Evolutionary conservation across 2,797 vertebrate species (phyloP).

Genomic region (Arremon brunneinucha): DNA sequence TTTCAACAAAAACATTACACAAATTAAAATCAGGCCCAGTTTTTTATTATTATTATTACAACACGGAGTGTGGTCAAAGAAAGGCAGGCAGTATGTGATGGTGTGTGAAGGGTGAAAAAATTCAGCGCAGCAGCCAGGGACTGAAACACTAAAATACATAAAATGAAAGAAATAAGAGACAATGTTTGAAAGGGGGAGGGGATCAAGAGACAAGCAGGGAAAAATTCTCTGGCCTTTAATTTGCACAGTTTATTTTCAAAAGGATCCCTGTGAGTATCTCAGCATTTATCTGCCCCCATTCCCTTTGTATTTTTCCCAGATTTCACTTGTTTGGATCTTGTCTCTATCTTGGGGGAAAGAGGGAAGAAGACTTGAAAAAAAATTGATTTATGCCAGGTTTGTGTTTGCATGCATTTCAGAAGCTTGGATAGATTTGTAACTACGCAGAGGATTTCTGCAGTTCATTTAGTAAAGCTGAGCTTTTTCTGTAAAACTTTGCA

Average conservation of each 20-base stretch:
- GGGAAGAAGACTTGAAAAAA: neutral
- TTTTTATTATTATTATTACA: slow-evolving; percentile 72
- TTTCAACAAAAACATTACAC: slow-evolving; percentile 74
- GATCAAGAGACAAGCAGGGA: neutral
- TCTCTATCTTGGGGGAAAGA: neutral
- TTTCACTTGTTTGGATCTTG: neutral
- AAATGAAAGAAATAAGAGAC: neutral
- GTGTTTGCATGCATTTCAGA: neutral
- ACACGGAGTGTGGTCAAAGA: slow-evolving; percentile 56
- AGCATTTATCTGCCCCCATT: neutral
- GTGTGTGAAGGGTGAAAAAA: slow-evolving; percentile 24
- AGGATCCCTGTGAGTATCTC: neutral
- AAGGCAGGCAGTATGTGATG: slow-evolving; percentile 45
- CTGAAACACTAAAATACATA: neutral
- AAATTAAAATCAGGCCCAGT: slow-evolving; percentile 76
- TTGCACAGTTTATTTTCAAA: neutral
- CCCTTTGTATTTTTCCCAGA: neutral
- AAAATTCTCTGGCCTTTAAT: neutral
- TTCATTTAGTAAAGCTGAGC: neutral
- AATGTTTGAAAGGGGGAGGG: neutral
- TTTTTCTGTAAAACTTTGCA: neutral
- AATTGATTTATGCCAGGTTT: neutral
- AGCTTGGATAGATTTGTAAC: neutral
- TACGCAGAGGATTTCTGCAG: neutral
- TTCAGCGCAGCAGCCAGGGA: neutral